A percentile compares a stretch with the other conserved stretches of the same genome.
phyloP scores from a whole-genome alignment of 2,888 invertebrate genomes.

The Salticus scenicus region DNA sequence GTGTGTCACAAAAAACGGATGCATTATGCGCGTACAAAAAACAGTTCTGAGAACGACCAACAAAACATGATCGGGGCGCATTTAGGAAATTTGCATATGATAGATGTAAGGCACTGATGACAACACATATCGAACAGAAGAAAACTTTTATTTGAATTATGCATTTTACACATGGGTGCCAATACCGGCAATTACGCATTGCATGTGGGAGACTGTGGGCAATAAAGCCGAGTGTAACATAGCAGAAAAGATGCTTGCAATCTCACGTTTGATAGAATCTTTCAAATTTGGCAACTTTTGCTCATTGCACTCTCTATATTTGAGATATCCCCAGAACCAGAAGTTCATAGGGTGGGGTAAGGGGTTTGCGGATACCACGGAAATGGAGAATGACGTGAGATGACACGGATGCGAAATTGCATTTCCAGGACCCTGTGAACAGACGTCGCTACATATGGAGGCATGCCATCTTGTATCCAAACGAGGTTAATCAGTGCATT shows the following conservation, averaged over 20 bases:
- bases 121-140: not conserved
- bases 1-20: too few species aligned
- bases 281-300: too few species aligned
- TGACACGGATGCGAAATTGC: not conserved
- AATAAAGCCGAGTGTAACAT: not conserved
- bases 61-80: not conserved
- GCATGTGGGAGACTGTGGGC: not conserved
- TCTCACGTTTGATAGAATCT: not conserved
- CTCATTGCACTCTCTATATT: too few species aligned
- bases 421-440: not conserved
- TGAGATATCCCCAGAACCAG: too few species aligned
- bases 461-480: not conserved
- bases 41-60: too few species aligned
- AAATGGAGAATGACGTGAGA: conserved; percentile 10
- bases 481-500: conserved; percentile 8
- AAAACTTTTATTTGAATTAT: not conserved
- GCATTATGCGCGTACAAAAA: too few species aligned
- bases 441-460: not conserved
- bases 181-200: not conserved
- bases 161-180: conserved; percentile 12
- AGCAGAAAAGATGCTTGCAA: not conserved
- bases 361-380: not conserved
- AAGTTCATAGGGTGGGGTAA: too few species aligned
- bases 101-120: not conserved
- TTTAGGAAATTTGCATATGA: not conserved